Evolutionary conservation across 2,888 invertebrate genomes (phyloP).

Genomic region (Stegana nigrithorax): DNA sequence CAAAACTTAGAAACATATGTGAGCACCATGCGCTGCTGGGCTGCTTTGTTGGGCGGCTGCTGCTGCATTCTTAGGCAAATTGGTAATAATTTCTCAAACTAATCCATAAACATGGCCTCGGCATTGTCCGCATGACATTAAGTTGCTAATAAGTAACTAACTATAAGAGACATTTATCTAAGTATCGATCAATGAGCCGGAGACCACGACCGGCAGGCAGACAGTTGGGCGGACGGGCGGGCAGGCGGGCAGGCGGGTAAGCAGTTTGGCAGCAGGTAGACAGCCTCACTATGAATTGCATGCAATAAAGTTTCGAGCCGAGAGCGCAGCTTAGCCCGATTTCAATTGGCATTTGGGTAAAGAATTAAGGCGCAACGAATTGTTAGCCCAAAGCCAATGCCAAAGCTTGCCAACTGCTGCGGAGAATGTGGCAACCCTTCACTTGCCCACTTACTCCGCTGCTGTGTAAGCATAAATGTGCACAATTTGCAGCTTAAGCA

Average conservation of each 20-base stretch:
- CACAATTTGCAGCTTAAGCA: slow-evolving; percentile 28
- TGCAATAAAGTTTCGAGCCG: too few species aligned
- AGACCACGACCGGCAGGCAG: not conserved
- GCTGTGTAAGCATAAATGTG: not conserved
- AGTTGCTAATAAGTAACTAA: slow-evolving; percentile 51
- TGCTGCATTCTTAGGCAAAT: slow-evolving; percentile 43
- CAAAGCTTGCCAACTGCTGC: slow-evolving; percentile 17
- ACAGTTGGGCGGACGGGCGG: too few species aligned
- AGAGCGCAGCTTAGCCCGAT: too few species aligned
- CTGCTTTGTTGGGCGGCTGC: slow-evolving; percentile 20
- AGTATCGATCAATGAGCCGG: slow-evolving; percentile 56
- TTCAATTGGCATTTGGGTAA: slow-evolving; percentile 14
- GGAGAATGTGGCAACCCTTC: slow-evolving; percentile 42
- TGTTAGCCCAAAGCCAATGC: too few species aligned
- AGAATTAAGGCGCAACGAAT: slow-evolving; percentile 41
- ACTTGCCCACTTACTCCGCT: not conserved
- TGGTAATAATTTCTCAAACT: slow-evolving; percentile 62
- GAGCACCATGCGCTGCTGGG: too few species aligned
- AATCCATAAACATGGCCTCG: slow-evolving; percentile 62
- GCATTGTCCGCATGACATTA: slow-evolving; percentile 58
- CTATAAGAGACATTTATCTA: slow-evolving; percentile 56
- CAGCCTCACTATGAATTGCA: too few species aligned
- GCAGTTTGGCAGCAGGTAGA: too few species aligned
- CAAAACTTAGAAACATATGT: too few species aligned
- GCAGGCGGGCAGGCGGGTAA: not conserved